phyloP scores from a whole-genome alignment of 2,888 invertebrate genomes.

The Marasmarcha lunaedactyla region DNA sequence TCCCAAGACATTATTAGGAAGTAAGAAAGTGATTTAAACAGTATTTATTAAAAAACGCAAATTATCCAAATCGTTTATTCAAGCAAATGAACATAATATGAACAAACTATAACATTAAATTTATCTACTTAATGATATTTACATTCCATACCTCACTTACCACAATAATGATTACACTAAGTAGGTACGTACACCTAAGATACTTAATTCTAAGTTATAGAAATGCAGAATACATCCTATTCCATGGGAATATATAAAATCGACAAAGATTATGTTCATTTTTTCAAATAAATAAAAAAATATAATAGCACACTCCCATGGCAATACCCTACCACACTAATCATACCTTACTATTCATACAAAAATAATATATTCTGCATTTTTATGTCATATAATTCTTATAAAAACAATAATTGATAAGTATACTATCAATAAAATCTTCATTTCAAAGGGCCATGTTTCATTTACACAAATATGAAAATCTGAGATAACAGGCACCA shows the following conservation, averaged over 20 bases:
- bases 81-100: slow-evolving; percentile 70
- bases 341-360: slow-evolving; percentile 2
- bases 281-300: too few species aligned
- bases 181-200: slow-evolving; percentile 43
- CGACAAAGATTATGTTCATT: background rate
- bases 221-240: slow-evolving; percentile 42
- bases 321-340: background rate
- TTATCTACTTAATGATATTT: slow-evolving; percentile 70
- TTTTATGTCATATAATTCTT: too few species aligned
- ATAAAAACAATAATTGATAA: too few species aligned
- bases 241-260: background rate
- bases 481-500: slow-evolving; percentile 14
- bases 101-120: slow-evolving; percentile 71
- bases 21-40: too few species aligned
- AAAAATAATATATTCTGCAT: slow-evolving; percentile 45
- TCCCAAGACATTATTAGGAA: too few species aligned
- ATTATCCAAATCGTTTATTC: slow-evolving; percentile 70
- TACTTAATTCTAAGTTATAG: slow-evolving; percentile 37
- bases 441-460: too few species aligned
- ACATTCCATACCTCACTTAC: slow-evolving; percentile 62
- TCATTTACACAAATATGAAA: too few species aligned
- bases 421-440: slow-evolving; percentile 32
- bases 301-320: slow-evolving; percentile 19
- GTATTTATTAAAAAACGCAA: too few species aligned
- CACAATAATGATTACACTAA: slow-evolving; percentile 46